A percentile compares a stretch with the other conserved stretches of the same genome.
phyloP scores from a whole-genome alignment of 1,140 invertebrate genomes.

The Acromyrmex charruanus region DNA sequence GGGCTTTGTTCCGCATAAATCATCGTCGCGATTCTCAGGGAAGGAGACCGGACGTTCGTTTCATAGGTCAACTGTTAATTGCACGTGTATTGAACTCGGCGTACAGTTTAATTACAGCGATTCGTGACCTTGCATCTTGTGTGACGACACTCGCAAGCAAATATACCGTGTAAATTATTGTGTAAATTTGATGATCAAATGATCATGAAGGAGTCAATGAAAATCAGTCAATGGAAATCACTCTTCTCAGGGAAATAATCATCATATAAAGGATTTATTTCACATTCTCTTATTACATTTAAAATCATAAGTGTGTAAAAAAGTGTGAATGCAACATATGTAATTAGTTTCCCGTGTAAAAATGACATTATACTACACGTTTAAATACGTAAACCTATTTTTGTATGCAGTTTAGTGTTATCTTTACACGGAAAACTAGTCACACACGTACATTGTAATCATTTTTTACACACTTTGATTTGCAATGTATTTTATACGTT shows the following conservation, averaged over 20 bases:
- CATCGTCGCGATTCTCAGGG: not conserved
- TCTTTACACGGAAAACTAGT: too few relatives aligned
- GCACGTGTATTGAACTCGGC: conserved; percentile 10
- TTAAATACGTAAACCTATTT: too few relatives aligned
- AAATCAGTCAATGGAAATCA: not conserved
- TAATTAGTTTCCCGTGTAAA: too few relatives aligned
- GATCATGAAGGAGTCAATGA: too few relatives aligned
- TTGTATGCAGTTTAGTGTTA: too few relatives aligned
- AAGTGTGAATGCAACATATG: too few relatives aligned
- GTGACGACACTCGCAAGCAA: not conserved
- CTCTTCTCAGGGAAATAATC: not conserved
- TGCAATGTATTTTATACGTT: not conserved
- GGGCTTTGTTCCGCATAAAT: conserved; percentile 28
- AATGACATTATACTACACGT: too few relatives aligned
- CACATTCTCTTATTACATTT: not conserved
- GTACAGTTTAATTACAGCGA: conserved; percentile 14
- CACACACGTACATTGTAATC: too few relatives aligned
- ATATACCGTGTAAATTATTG: not conserved
- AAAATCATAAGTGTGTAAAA: too few relatives aligned
- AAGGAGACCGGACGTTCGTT: conserved; percentile 33
- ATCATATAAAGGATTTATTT: not conserved
- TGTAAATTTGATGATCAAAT: not conserved
- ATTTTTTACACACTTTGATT: too few relatives aligned
- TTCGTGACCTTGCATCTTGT: not conserved
- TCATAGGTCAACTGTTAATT: conserved; percentile 31